Base-by-base conservation (phyloP, 2,113 vertebrate species). In the Serinus canaria region DNA sequence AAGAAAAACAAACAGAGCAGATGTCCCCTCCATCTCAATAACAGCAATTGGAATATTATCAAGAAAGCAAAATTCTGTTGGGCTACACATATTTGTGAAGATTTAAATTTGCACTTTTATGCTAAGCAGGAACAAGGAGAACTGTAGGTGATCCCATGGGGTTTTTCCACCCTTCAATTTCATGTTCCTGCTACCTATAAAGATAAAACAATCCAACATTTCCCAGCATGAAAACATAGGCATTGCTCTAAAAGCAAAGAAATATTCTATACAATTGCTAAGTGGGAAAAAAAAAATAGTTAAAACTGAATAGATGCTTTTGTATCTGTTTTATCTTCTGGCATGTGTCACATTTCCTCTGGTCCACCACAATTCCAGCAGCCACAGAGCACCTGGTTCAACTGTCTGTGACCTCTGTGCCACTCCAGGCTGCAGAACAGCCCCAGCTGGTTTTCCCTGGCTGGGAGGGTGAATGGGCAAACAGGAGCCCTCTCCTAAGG, bases 391-490 rank as follows among this genome's bases (percentile, higher is more conserved):
- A 5, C 37, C 46, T 10, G 27, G 17, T 27, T 23, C 44, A 35
- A 11, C 5, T 62, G 6, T 0, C 82, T 22, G 63, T 22, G 53
- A 15, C 14, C 46, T 33, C 17, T 44, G 5, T 33, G 3, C 0
- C 4, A 3, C 22, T 58, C 20, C 52, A 10, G 62, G 35, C 31
- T 44, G 19, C 86, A 66, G 68, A 37, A 28, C 14, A 64, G 20
- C 27, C 41, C 35, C n/a, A 55, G 52, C 23, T 27, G 72, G 1
- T 5, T 39, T 46, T 73, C 7, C 21, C 33, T 18, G 10, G 11
- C 6, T 39, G n/a, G 22, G 56, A 53, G 21, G 41, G 15, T 20
- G 23, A 30, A 37, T 0, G 4, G 4, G 27, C 28, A 64, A 43
- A 33, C 11, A 73, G 10, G 58, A 90, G 4, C 10, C 21, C 17